These are phyloP conservation scores for Carcharodon carcharias DNA, from an alignment of 2,797 vertebrate species.

Conservation along the genomic window DNA sequence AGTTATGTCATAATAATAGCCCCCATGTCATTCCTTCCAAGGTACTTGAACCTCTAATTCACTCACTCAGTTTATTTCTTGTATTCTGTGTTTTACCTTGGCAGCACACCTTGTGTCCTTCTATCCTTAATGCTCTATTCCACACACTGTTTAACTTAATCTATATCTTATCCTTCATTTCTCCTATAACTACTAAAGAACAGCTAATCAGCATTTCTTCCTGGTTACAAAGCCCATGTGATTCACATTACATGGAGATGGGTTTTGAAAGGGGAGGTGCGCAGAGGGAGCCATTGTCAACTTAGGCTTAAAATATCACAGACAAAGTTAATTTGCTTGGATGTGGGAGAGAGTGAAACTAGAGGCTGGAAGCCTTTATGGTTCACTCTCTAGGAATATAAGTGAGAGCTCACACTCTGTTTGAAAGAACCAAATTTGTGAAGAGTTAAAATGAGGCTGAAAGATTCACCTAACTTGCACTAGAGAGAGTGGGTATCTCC, in stretches of 20 bases:
- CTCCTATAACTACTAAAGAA: not conserved
- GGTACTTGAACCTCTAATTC: not conserved
- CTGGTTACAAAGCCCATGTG: not conserved
- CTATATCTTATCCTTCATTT: not conserved
- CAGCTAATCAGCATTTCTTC: not conserved
- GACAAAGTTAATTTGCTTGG: not conserved
- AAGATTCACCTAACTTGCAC: not conserved
- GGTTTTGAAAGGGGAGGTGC: not conserved
- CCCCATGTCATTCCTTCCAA: not conserved
- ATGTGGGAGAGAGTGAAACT: too few relatives aligned
- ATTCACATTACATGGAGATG: not conserved
- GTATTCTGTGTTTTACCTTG: not conserved
- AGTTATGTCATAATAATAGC: not conserved
- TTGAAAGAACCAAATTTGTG: not conserved
- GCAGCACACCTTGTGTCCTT: not conserved
- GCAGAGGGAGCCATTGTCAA: not conserved
- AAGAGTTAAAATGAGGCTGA: not conserved
- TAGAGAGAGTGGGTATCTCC: too few relatives aligned
- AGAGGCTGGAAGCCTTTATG: not conserved
- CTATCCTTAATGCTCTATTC: not conserved
- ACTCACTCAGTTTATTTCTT: not conserved
- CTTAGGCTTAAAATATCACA: not conserved
- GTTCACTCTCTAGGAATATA: not conserved
- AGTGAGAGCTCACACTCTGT: not conserved
- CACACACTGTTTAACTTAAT: not conserved